phyloP scores from a whole-genome alignment of 2,113 vertebrate genomes.

The Macquaria australasica region DNA sequence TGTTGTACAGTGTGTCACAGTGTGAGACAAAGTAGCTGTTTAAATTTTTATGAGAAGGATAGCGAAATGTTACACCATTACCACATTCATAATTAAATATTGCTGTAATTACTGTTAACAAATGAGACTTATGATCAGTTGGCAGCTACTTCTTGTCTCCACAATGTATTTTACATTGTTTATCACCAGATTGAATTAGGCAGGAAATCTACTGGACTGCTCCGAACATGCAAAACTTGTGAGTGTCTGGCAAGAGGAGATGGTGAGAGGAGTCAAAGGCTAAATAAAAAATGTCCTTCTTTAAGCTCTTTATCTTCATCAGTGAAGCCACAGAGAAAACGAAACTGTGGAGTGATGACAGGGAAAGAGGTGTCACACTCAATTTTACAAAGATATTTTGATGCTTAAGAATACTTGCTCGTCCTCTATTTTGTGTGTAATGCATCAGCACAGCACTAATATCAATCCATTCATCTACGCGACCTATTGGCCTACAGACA shows the following conservation, averaged over 20 bases:
- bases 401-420: background rate
- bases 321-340: background rate
- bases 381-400: background rate
- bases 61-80: background rate
- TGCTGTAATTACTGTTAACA: background rate
- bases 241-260: background rate
- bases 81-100: background rate
- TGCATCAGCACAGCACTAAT: background rate
- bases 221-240: background rate
- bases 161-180: background rate
- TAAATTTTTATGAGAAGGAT: background rate
- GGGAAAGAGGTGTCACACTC: background rate
- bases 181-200: background rate
- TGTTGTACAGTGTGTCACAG: background rate
- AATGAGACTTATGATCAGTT: background rate
- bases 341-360: background rate
- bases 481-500: conserved; percentile 23
- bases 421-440: background rate
- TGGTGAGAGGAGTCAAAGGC: conserved; percentile 9
- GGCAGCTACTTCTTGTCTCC: background rate
- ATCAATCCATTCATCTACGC: conserved; percentile 4
- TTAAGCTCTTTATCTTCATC: background rate
- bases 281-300: background rate
- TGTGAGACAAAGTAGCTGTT: background rate
- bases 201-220: background rate